Evolutionary conservation across 2,113 vertebrate genomes (phyloP), one percentile per base, ranked within the genome.

Genomic region (Lynx canadensis): DNA sequence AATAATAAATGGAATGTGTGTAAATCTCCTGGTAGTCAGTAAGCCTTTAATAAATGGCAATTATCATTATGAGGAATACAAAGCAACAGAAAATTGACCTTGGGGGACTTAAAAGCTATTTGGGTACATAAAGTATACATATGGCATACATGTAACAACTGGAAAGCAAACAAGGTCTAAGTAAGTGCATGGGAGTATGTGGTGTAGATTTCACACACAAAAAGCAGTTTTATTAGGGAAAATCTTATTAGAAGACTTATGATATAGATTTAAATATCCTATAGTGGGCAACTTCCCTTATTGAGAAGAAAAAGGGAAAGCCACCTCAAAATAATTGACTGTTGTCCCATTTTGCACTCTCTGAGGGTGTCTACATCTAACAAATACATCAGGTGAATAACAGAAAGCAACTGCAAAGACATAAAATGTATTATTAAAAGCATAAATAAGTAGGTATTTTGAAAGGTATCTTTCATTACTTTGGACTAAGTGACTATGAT

Each of bases 1-100:
- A 96, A 86, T 84, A 90, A 96, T 82, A 94, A 82, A 76, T 95
- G n/a, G 91, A 91, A 95, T 73, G 23, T 94, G 29, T 94, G 1
- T 71, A 91, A 89, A 78, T 57, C 74, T 92, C 50, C 68, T 96
- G 36, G 36, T 92, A 94, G 21, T 88, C 57, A 84, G 6, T 76
- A 71, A 96, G 29, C 41, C 48, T 82, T 83, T 88, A 71, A 74
- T 82, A 97, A 87, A 63, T 29, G 31, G 25, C 50, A 92, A 18
- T 50, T 84, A 88, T 76, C 87, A 76, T 86, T 92, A 84, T 50
- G 41, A 25, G 45, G 19, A 96, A 86, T 73, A 78, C 60, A 97
- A 83, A 95, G 36, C 68, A 96, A 86, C 29, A 89, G 76, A 81
- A 95, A 95, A 94, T 89, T 97, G 55, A 83, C 41, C 18, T 93